Evolutionary conservation across 2,888 invertebrate genomes (phyloP).

Genomic region (Conomelus anceps): DNA sequence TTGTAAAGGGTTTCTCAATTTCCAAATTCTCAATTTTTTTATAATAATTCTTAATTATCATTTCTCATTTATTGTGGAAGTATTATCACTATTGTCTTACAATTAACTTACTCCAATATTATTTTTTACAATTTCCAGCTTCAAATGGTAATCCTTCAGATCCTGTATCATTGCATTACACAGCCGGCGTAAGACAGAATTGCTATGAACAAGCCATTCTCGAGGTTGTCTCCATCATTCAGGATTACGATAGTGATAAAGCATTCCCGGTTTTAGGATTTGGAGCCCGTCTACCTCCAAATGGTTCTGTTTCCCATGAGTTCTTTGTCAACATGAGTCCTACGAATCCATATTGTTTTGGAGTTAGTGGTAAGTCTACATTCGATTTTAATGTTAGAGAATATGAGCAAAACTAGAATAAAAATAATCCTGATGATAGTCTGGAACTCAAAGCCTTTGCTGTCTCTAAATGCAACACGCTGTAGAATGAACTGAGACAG

Average conservation of each 20-base stretch:
- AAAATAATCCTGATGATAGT: too few species aligned
- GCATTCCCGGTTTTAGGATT: constrained; percentile 44
- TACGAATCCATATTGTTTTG: constrained; percentile 45
- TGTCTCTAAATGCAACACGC: too few species aligned
- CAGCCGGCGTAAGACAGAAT: constrained; percentile 34
- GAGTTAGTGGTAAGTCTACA: constrained; percentile 38
- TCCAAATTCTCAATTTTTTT: too few species aligned
- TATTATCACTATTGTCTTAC: too few species aligned
- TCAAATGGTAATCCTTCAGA: constrained; percentile 43
- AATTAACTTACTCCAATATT: too few species aligned
- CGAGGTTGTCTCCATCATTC: constrained; percentile 43
- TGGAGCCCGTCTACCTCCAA: constrained; percentile 42
- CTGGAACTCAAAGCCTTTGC: too few species aligned
- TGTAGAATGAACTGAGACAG: too few species aligned
- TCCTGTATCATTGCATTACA: constrained; percentile 44
- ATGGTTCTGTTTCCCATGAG: constrained; percentile 40
- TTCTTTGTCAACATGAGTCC: constrained; percentile 47
- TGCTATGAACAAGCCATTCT: constrained; percentile 40
- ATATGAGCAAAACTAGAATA: too few species aligned
- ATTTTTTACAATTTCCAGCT: constrained; percentile 34
- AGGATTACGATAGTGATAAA: constrained; percentile 47
- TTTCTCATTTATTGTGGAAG: too few species aligned
- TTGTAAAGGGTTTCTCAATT: too few species aligned
- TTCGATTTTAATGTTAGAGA: too few species aligned
- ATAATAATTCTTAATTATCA: too few species aligned